Evolutionary conservation across 2,888 invertebrate genomes (phyloP), one percentile per base, ranked within the genome.

Genomic region (Meiosimyza decipiens): DNA sequence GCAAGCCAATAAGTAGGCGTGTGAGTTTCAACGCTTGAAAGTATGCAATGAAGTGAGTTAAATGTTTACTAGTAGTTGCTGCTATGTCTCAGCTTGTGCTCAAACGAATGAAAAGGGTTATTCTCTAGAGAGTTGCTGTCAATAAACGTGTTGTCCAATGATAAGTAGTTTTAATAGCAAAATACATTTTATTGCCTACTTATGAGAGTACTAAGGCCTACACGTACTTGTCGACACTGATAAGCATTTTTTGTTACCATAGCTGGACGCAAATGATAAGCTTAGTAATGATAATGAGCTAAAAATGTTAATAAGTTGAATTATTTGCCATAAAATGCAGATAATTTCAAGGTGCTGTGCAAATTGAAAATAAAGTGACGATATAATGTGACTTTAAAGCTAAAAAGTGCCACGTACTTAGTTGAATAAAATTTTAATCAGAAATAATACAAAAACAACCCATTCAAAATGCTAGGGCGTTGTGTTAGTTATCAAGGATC

Each of bases 401-500:
- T 28, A 4, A 28, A 28, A 28, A 28, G 28, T 28, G 28, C 3
- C 12, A 50, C 5, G 18, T 9, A n/a, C n/a, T n/a, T n/a, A 2
- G 40, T 15, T 57, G 3, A 22, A n/a, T 28, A 5, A 18, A 54
- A 18, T 28, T 13, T n/a, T 22, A 57, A 22, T 15, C 6, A 57
- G 9, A 5, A 16, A 4, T 13, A 18, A 22, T 12, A 28, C 5
- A 16, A 12, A n/a, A 1, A 66, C 40, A 65, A 52, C 28, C 15
- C 13, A 33, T 28, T 28, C 62, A 83, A 77, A 65, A 87, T 87
- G 87, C 77, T 87, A 80, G 87, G 83, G 15, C 84, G 86, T 66
- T 87, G 87, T 74, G 87, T 87, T 59, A 85, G 86, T 74, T 90
- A 91, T 82, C 93, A 93, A 87, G 93, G 93, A 81, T 93, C 94